Percentiles rank a stretch among this genome's conserved stretches.
These are phyloP conservation scores for Agriotes lineatus DNA, from an alignment of 2,888 invertebrate genomes.

Conservation along the genomic window DNA sequence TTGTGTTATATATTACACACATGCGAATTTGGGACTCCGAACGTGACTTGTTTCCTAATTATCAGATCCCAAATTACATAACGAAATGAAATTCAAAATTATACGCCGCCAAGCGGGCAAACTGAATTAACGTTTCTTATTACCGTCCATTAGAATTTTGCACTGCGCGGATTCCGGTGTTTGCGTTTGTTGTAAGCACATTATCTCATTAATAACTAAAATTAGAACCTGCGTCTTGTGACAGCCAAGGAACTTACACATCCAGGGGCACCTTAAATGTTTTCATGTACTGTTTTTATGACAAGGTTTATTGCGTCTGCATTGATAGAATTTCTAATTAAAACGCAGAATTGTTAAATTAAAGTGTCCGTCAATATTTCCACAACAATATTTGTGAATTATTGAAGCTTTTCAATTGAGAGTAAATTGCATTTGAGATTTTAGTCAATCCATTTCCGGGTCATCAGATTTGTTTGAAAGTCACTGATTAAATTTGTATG, in stretches of 20 bases:
- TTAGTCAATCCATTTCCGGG: slow-evolving; percentile 13
- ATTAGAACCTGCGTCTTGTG: too few species aligned
- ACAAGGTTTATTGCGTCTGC: too few species aligned
- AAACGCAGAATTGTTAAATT: too few species aligned
- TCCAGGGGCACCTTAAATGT: too few species aligned
- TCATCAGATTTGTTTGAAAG: slow-evolving; percentile 22
- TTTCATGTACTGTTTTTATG: too few species aligned
- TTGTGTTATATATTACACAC: slow-evolving; percentile 28
- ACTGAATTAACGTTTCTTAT: slow-evolving; percentile 2
- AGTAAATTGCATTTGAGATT: slow-evolving; percentile 16
- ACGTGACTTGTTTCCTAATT: slow-evolving; percentile 30
- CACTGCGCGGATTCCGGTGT: not conserved
- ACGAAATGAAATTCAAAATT: slow-evolving; percentile 17
- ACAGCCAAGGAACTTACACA: too few species aligned
- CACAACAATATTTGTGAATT: slow-evolving; percentile 16
- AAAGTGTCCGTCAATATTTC: too few species aligned
- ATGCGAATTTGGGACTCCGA: slow-evolving; percentile 18
- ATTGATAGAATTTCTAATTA: too few species aligned
- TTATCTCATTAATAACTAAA: not conserved
- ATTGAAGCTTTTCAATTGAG: slow-evolving; percentile 10
- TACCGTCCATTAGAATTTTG: slow-evolving; percentile 1
- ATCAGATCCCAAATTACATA: slow-evolving; percentile 13
- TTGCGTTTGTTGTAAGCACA: not conserved
- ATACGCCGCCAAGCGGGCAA: not conserved
- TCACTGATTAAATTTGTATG: slow-evolving; percentile 20